A percentile compares a stretch with the other conserved stretches of the same genome.
phyloP scores from a whole-genome alignment of 2,797 vertebrate genomes.

The Diglossa cyanea region DNA sequence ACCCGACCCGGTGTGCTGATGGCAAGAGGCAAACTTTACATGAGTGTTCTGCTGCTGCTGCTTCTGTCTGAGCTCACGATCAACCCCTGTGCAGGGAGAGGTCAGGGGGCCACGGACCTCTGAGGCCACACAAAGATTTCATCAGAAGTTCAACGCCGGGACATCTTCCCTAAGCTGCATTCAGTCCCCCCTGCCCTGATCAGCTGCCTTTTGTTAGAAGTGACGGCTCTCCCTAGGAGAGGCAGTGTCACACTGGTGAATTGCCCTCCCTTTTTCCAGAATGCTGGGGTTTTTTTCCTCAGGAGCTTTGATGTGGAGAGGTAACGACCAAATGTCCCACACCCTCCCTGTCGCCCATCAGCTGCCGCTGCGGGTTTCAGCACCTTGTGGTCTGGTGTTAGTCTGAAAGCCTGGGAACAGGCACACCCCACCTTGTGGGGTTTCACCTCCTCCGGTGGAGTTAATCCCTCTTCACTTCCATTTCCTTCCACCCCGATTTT shows the following conservation, averaged over 20 bases:
- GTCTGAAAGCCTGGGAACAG: neutral
- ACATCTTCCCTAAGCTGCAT: slow-evolving; percentile 67
- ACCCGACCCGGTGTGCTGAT: accelerated
- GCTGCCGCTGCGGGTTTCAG: neutral
- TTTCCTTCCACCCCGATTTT: neutral
- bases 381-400: neutral
- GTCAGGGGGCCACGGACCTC: neutral
- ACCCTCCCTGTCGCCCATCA: neutral
- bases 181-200: slow-evolving; percentile 63
- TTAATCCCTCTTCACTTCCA: neutral
- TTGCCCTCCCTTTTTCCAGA: slow-evolving; percentile 71
- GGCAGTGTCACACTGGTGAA: slow-evolving; percentile 50
- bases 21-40: neutral
- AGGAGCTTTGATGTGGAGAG: slow-evolving; percentile 18
- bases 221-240: slow-evolving; percentile 48
- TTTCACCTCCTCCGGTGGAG: neutral
- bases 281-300: neutral
- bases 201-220: slow-evolving; percentile 79
- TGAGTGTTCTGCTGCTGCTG: neutral
- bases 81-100: accelerated
- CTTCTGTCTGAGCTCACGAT: neutral
- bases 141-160: slow-evolving; percentile 52
- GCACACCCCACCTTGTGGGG: neutral
- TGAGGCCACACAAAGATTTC: slow-evolving; percentile 27
- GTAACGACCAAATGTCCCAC: neutral